Conservation (phyloP, 1,140 invertebrate species). For the Papilio machaon region DNA sequence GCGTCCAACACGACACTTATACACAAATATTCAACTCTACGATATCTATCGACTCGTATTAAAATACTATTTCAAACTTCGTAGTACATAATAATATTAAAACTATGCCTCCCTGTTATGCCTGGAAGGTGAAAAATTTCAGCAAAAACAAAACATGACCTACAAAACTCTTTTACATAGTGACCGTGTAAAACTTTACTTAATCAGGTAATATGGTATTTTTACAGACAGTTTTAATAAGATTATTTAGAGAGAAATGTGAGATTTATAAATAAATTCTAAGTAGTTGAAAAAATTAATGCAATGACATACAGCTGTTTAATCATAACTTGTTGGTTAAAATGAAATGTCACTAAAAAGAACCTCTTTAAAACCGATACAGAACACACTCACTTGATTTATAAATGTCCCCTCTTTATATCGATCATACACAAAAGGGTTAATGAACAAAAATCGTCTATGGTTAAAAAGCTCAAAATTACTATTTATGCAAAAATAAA, state of each 20-base stretch:
- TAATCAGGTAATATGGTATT: background rate
- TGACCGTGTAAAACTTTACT: background rate
- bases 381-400: background rate
- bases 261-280: background rate
- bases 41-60: background rate
- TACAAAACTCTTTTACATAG: background rate
- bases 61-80: background rate
- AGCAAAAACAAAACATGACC: background rate
- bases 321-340: background rate
- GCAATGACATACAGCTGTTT: background rate
- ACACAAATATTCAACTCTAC: constrained; percentile 18
- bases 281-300: background rate
- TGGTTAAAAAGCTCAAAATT: background rate
- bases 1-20: constrained; percentile 42
- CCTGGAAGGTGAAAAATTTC: background rate
- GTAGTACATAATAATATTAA: background rate
- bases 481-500: too few relatives aligned
- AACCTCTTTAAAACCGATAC: background rate
- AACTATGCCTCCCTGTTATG: background rate
- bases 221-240: background rate
- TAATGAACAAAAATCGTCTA: background rate
- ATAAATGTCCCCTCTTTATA: too few relatives aligned
- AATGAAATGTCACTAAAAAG: background rate
- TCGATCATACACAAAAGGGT: background rate
- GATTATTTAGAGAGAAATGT: too few relatives aligned